Conservation (phyloP, 2,888 invertebrate genomes). For the Drosophila niveifrons region DNA sequence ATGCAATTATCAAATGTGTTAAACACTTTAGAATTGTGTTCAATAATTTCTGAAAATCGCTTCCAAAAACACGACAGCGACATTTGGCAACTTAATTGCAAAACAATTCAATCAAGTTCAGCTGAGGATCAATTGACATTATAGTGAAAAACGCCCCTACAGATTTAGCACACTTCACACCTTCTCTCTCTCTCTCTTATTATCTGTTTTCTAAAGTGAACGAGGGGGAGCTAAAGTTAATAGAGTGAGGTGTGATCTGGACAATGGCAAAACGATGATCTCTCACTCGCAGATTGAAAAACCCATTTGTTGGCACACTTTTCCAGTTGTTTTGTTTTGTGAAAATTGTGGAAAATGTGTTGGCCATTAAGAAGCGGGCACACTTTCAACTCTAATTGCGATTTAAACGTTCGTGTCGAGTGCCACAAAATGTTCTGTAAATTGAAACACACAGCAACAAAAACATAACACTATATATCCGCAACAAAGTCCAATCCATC, state of each 20-base stretch:
- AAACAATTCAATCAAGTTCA: conserved; percentile 21
- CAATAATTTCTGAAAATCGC: background rate
- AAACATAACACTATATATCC: background rate
- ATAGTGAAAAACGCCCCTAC: conserved; percentile 48
- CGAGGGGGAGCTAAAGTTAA: conserved; percentile 39
- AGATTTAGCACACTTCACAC: conserved; percentile 3
- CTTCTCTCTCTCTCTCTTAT: background rate
- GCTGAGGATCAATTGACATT: background rate
- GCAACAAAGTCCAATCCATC: conserved; percentile 4
- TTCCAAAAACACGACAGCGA: conserved; percentile 12
- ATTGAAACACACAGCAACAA: conserved; percentile 39
- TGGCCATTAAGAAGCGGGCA: conserved; percentile 59
- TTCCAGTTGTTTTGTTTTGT: conserved; percentile 31
- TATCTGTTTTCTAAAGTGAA: background rate
- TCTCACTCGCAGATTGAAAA: conserved; percentile 44
- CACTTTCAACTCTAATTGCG: conserved; percentile 65
- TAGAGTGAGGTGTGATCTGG: conserved; percentile 31
- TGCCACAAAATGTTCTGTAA: conserved; percentile 54
- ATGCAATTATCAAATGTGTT: background rate
- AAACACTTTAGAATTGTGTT: background rate
- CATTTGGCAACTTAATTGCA: conserved; percentile 31
- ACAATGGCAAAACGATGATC: conserved; percentile 37
- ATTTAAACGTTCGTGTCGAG: conserved; percentile 68
- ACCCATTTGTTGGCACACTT: conserved; percentile 67
- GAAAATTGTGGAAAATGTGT: conserved; percentile 25